Evolutionary conservation across 2,888 invertebrate species (phyloP), one percentile per base, ranked within the genome.

Genomic region (Phorcus lineatus): DNA sequence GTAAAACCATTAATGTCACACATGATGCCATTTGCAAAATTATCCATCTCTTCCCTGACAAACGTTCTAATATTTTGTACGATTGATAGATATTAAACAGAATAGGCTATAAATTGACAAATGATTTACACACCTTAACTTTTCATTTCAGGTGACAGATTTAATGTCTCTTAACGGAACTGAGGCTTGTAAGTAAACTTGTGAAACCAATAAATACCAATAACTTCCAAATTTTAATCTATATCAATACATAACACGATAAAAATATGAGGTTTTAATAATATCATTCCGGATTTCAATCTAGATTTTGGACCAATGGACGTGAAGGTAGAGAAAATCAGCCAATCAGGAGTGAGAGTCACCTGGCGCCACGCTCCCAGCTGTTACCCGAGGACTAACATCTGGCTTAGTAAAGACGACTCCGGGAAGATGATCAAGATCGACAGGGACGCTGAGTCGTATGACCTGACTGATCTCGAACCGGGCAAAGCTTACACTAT

Each of bases 271-370:
- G 7, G 13, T 47, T 47, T 6, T 11, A 47, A 47, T 13, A 47
- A 47, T 47, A 13, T 9, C 13, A 11, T 13, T n/a, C 4, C 7
- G 36, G 4, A 47, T 47, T 6, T 47, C 11, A 6, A 47, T 47
- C 47, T 54, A 82, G 81, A 82, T 57, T 81, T 22, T 28, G 79
- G 80, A 2, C 83, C 83, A 40, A 77, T 79, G 52, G 75, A 81
- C 47, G 53, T 83, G 16, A 70, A 75, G 6, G 75, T 70, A 0
- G 54, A 54, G 22, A 74, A 40, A 13, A 76, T 76, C 11, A 80
- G 75, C 19, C 9, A 22, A 3, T 47, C 74, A 31, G 67, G 80
- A 28, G 62, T 80, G 1, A 80, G 77, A 16, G 19, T 83, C 4
- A 81, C 78, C 2, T 83, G 83, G 83, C 22, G 52, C 13, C 82